phyloP scores from a whole-genome alignment of 2,888 invertebrate species.

The Anarsia innoxiella region DNA sequence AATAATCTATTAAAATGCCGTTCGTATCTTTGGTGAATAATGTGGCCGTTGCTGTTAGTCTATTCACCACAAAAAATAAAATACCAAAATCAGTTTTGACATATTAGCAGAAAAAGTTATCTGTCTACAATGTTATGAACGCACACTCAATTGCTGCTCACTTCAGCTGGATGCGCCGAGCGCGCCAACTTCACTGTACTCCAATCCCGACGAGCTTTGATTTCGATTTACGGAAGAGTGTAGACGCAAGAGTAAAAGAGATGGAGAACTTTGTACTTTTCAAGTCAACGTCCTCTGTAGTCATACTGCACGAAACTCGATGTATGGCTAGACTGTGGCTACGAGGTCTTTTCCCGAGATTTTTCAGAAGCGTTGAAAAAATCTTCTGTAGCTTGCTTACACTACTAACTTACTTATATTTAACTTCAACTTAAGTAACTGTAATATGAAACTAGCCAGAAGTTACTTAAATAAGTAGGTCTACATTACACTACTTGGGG shows the following conservation, averaged over 20 bases:
- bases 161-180: slow-evolving; percentile 42
- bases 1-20: no score
- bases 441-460: no score
- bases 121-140: slow-evolving; percentile 47
- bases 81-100: no score
- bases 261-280: slow-evolving; percentile 47
- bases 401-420: no score
- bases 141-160: slow-evolving; percentile 32
- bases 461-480: no score
- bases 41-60: no score
- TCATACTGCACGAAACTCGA: slow-evolving; percentile 51
- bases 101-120: no score
- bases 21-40: no score
- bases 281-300: slow-evolving; percentile 69
- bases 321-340: slow-evolving; percentile 52
- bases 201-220: slow-evolving; percentile 71
- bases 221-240: slow-evolving; percentile 74
- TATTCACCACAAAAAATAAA: no score
- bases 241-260: slow-evolving; percentile 50
- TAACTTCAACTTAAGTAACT: no score
- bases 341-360: slow-evolving; percentile 39
- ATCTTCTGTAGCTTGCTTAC: neutral
- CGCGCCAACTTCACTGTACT: slow-evolving; percentile 54
- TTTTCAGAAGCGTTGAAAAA: neutral
- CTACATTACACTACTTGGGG: no score